These are phyloP conservation scores for Ischnus inquisitorius DNA, from an alignment of 2,888 invertebrate species.

Conservation along the genomic window DNA sequence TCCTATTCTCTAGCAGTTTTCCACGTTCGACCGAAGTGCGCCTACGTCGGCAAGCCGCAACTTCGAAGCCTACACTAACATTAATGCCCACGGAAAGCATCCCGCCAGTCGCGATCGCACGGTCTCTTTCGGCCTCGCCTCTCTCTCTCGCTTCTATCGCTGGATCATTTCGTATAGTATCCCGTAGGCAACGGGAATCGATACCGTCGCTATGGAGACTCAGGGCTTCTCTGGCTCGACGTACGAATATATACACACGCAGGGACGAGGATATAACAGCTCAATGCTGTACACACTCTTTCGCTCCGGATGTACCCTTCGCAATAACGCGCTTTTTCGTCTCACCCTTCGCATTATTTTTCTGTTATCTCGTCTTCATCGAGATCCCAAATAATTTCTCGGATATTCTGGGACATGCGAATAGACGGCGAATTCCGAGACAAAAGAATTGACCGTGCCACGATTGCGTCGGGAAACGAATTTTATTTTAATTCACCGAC, in stretches of 20 bases:
- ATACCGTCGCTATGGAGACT: constrained; percentile 83
- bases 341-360: neutral
- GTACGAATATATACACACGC: constrained; percentile 72
- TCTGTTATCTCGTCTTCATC: neutral
- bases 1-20: constrained; percentile 39
- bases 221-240: constrained; percentile 73
- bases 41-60: constrained; percentile 59
- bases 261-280: constrained; percentile 24
- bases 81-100: constrained; percentile 70
- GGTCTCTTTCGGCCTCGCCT: constrained; percentile 56
- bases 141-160: constrained; percentile 60
- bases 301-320: constrained; percentile 11
- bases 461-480: too few species aligned
- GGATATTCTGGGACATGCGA: too few species aligned
- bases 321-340: constrained; percentile 2
- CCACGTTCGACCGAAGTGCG: constrained; percentile 51
- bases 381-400: neutral
- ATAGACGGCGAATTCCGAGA: too few species aligned
- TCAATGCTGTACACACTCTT: constrained; percentile 10
- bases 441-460: too few species aligned
- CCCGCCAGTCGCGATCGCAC: constrained; percentile 63
- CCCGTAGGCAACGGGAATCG: constrained; percentile 79
- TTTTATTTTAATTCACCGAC: too few species aligned
- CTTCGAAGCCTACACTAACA: constrained; percentile 69
- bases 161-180: constrained; percentile 74